Conservation (phyloP, 2,888 invertebrate species). For the Phrixothrix hirtus region DNA sequence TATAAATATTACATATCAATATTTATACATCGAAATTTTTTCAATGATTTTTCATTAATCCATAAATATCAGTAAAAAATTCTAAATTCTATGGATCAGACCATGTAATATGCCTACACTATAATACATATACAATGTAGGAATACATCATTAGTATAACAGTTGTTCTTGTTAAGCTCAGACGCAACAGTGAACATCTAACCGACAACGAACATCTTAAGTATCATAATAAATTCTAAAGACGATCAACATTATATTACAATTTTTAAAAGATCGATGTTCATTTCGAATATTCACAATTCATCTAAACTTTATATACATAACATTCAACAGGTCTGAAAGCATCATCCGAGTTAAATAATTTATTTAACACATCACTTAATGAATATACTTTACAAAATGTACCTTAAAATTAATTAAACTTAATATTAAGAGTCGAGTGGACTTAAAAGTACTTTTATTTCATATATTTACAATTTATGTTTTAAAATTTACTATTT, state of each 20-base stretch:
- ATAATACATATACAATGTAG: constrained; percentile 48
- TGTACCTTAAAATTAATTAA: constrained; percentile 31
- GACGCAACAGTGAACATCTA: constrained; percentile 44
- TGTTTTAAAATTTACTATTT: constrained; percentile 8
- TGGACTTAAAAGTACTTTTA: constrained; percentile 26
- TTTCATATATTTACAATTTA: constrained; percentile 19
- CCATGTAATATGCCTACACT: constrained; percentile 47
- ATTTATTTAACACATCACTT: constrained; percentile 15
- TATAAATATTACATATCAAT: constrained; percentile 46
- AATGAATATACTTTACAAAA: constrained; percentile 22
- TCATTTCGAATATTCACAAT: constrained; percentile 33
- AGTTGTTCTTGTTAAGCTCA: constrained; percentile 29
- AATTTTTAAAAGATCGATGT: constrained; percentile 37
- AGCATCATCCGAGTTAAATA: constrained; percentile 19
- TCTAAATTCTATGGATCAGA: constrained; percentile 57
- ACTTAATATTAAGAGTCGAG: constrained; percentile 29
- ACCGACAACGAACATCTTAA: constrained; percentile 28
- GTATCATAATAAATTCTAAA: constrained; percentile 39
- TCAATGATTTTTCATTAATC: constrained; percentile 37
- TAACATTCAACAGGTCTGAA: constrained; percentile 31
- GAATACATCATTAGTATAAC: constrained; percentile 38
- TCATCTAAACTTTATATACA: constrained; percentile 26
- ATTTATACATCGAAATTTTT: constrained; percentile 39
- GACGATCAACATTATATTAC: constrained; percentile 44
- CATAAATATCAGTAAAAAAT: constrained; percentile 44